phyloP scores from a whole-genome alignment of 2,888 invertebrate species.

The Gerosis bhagava region DNA sequence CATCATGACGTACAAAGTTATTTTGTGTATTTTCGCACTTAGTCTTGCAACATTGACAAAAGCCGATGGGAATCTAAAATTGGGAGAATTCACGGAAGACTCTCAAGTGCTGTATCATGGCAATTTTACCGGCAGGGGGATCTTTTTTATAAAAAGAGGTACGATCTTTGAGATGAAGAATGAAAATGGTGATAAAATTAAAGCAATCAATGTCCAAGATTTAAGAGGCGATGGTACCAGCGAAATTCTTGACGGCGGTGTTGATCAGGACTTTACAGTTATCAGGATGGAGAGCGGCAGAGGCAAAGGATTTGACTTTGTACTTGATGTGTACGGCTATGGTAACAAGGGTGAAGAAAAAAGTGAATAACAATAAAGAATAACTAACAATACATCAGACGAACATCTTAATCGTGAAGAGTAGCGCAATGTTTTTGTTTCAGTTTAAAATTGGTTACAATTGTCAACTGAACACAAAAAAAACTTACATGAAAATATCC shows the following conservation, averaged over 20 bases:
- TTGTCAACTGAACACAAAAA: too few relatives aligned
- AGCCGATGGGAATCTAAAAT: constrained; percentile 13
- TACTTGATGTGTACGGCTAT: constrained; percentile 20
- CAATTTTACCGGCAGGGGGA: constrained; percentile 16
- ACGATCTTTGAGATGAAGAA: constrained; percentile 15
- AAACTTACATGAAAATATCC: too few relatives aligned
- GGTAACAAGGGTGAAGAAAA: constrained; percentile 1
- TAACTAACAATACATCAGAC: not conserved
- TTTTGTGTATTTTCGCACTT: constrained; percentile 1
- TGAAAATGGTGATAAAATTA: constrained; percentile 20
- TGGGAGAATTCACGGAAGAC: constrained; percentile 9
- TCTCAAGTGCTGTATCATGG: constrained; percentile 11
- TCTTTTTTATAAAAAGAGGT: constrained; percentile 14
- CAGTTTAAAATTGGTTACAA: too few relatives aligned
- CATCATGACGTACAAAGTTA: constrained; percentile 8
- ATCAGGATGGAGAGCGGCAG: constrained; percentile 19
- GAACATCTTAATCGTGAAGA: too few relatives aligned
- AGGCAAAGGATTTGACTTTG: constrained; percentile 14
- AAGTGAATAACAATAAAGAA: not conserved
- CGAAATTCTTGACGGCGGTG: constrained; percentile 17
- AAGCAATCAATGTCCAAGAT: constrained; percentile 18
- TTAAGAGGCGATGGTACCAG: constrained; percentile 19
- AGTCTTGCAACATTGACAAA: constrained; percentile 5
- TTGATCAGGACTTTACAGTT: constrained; percentile 12
- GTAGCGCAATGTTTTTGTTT: too few relatives aligned